A percentile compares a stretch with the other conserved stretches of the same genome.
These are phyloP conservation scores for Tupaia tana DNA, from an alignment of 2,113 vertebrate species.

Conservation along the genomic window DNA sequence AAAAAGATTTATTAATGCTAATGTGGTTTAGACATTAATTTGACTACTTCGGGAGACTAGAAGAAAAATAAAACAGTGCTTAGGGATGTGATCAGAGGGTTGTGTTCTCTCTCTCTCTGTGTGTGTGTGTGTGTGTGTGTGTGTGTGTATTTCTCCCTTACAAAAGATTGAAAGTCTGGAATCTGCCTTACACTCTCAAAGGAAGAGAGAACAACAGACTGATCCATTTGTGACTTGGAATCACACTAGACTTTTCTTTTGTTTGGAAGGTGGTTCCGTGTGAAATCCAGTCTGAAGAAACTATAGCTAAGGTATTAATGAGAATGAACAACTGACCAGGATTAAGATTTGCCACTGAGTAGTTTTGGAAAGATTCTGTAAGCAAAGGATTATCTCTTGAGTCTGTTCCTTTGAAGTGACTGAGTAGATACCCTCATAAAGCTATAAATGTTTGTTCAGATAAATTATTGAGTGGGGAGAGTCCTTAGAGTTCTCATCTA, in stretches of 20 bases:
- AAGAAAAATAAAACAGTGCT: not conserved
- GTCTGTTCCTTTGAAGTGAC: slow-evolving; percentile 20
- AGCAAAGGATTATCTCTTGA: not conserved
- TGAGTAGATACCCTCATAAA: not conserved
- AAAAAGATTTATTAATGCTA: not conserved
- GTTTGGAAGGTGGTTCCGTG: not conserved
- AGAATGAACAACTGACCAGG: not conserved
- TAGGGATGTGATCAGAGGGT: not conserved
- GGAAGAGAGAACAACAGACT: not conserved
- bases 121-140: not conserved
- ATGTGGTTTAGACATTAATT: not conserved
- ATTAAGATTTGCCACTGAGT: not conserved
- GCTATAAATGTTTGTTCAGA: not conserved
- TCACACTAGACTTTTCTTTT: not conserved
- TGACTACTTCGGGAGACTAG: not conserved
- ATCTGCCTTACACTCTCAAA: not conserved
- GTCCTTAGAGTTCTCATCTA: not conserved
- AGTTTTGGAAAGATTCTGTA: slow-evolving; percentile 3
- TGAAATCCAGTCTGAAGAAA: not conserved
- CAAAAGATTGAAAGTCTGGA: not conserved
- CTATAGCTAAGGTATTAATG: not conserved
- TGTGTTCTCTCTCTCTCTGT: not conserved
- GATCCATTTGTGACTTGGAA: not conserved
- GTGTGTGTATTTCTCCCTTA: not conserved
- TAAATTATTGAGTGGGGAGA: not conserved